Evolutionary conservation across 30 jellyfish, hydroid and myxozoan species (phyloP), one percentile per base, ranked within the genome.

Genomic region (Nemopilema nomurai): DNA sequence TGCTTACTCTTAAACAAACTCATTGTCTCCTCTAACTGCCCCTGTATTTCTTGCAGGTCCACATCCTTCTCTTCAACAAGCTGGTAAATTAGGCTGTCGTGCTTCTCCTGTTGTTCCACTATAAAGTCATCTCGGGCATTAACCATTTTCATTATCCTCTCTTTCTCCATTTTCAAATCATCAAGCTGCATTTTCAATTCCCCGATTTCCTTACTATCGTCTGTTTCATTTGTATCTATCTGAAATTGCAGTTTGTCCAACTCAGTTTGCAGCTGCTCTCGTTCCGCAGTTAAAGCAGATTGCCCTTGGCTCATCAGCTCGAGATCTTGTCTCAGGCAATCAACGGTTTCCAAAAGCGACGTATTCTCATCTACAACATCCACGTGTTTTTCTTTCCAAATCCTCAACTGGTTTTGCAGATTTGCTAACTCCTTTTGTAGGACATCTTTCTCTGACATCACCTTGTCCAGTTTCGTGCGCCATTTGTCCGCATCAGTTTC

Each of bases 211-310:
- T 82, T 82, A 75, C 93, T 90, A 50, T 90, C 93, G 30, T 90
- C 97, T 3, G 97, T 81, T 63, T 90, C 97, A 28, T 90, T 90
- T 0, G 93, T 90, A 63, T 90, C 97, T 32, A 90, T 82, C 73
- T 90, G 97, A 77, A 83, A 90, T 57, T 90, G 93, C 79, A 90
- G 80, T 49, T 90, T 83, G 68, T 90, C 97, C 51, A 90, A 68
- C 25, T 90, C 93, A 13, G 90, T 24, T 57, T 90, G 93, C 53
- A 90, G 82, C 28, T 62, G 84, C 84, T 90, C 97, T 79, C 89
- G 69, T 73, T 90, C 97, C 1, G 90, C 85, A 0, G 89, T 67
- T 23, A 82, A 23, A 4, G 91, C 90, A 0, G 93, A 62, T 71
- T 79, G 87, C 1, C 89, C 88, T 69, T 90, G 90, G 33, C 88